These are phyloP conservation scores for Murina feae DNA, from an alignment of 2,113 vertebrate species.

Conservation along the genomic window DNA sequence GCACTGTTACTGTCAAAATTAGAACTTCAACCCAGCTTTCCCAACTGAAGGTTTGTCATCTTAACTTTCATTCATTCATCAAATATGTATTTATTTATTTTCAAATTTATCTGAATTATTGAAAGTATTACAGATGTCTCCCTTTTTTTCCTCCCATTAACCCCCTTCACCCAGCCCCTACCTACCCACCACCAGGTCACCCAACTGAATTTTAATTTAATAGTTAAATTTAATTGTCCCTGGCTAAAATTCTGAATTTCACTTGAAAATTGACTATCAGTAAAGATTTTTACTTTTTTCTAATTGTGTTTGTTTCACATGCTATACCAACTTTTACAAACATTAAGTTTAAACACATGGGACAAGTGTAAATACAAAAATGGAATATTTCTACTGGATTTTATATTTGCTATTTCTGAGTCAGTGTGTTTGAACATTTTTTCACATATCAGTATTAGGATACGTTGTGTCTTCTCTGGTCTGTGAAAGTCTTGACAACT, in stretches of 20 bases:
- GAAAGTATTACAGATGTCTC: no score
- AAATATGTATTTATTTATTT: neutral
- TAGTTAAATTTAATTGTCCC: neutral
- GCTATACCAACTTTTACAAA: neutral
- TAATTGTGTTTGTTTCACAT: neutral
- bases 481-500: neutral
- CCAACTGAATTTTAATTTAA: neutral
- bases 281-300: neutral
- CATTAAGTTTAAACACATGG: neutral
- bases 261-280: neutral
- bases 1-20: neutral
- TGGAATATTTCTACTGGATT: neutral
- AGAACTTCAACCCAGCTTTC: neutral
- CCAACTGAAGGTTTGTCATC: neutral
- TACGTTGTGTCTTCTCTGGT: neutral
- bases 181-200: no score
- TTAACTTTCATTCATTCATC: neutral
- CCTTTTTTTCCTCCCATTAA: no score
- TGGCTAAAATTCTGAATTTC: neutral
- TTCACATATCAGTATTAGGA: neutral
- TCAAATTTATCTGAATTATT: no score
- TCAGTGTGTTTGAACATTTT: neutral
- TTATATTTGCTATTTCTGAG: neutral
- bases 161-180: no score
- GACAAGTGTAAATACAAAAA: neutral